Percentiles rank a stretch among this genome's conserved stretches.
These are phyloP conservation scores for Hippolais icterina DNA, from an alignment of 2,113 vertebrate genomes.

Conservation along the genomic window DNA sequence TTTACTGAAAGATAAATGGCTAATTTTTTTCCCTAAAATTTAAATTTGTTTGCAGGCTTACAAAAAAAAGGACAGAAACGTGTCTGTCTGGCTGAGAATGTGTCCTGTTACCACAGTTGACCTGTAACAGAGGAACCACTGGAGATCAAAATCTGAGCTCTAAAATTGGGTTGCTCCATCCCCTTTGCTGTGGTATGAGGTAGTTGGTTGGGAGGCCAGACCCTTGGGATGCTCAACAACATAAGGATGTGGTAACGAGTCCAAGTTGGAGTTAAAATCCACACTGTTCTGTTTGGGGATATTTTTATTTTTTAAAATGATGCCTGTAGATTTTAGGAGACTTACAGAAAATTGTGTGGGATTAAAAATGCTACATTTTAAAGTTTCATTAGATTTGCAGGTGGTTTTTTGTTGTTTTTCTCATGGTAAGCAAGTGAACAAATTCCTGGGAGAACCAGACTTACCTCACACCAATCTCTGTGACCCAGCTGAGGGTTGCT, in stretches of 20 bases:
- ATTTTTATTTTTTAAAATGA: background rate
- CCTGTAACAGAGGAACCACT: background rate
- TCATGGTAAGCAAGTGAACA: background rate
- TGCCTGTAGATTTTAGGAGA: background rate
- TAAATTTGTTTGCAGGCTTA: background rate
- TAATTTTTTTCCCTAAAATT: background rate
- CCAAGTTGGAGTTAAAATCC: background rate
- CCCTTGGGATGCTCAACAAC: background rate
- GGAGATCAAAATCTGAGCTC: background rate
- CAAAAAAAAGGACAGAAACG: fast-evolving
- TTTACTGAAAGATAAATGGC: background rate
- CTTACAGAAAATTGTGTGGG: background rate
- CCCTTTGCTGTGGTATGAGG: background rate
- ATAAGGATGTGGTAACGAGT: fast-evolving
- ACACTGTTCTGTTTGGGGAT: background rate
- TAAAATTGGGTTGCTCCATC: background rate
- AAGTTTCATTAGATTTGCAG: background rate
- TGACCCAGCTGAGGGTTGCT: background rate
- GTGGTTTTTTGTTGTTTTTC: background rate
- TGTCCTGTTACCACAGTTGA: background rate
- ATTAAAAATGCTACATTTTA: background rate
- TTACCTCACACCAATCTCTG: background rate
- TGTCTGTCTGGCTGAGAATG: background rate
- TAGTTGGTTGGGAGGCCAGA: background rate
- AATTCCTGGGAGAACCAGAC: background rate